A percentile compares a stretch with the other conserved stretches of the same genome.
These are phyloP conservation scores for Koerneria pararmatus DNA, from an alignment of 2,888 invertebrate species.

Conservation along the genomic window DNA sequence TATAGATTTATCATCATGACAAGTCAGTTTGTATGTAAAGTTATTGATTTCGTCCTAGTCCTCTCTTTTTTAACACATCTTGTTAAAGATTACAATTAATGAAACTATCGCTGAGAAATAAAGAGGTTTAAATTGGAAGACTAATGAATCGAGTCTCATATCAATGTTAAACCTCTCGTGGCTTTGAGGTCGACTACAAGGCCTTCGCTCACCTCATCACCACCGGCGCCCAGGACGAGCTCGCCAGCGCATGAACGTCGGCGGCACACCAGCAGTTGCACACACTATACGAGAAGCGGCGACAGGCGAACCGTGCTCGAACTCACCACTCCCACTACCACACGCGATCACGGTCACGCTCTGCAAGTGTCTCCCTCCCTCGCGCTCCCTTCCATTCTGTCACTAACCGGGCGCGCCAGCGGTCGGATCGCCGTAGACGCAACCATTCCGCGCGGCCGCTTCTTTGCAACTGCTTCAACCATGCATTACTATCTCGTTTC, in stretches of 20 bases:
- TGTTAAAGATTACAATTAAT: too few relatives aligned
- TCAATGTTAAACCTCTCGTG: too few relatives aligned
- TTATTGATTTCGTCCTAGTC: too few relatives aligned
- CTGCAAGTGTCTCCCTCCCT: conserved; percentile 20
- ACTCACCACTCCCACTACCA: not conserved
- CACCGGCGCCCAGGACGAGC: conserved; percentile 63
- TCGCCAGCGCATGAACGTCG: conserved; percentile 48
- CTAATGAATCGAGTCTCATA: too few relatives aligned
- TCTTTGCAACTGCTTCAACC: conserved; percentile 30
- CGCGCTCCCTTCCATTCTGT: not conserved
- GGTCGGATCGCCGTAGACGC: conserved; percentile 41
- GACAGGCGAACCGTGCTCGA: conserved; percentile 33
- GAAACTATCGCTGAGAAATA: too few relatives aligned
- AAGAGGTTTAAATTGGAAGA: too few relatives aligned
- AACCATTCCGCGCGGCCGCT: conserved; percentile 42
- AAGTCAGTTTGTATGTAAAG: too few relatives aligned
- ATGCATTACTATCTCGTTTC: too few relatives aligned
- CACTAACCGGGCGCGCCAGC: conserved; percentile 34
- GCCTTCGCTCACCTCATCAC: conserved; percentile 64
- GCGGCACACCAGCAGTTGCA: conserved; percentile 45
- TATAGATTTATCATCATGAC: too few relatives aligned
- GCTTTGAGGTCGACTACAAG: conserved; percentile 62
- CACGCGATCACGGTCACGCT: not conserved
- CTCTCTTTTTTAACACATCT: too few relatives aligned
- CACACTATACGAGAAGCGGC: conserved; percentile 32